A percentile compares a stretch with the other conserved stretches of the same genome.
These are phyloP conservation scores for Drosophila histrio DNA, from an alignment of 2,888 invertebrate species.

Conservation along the genomic window DNA sequence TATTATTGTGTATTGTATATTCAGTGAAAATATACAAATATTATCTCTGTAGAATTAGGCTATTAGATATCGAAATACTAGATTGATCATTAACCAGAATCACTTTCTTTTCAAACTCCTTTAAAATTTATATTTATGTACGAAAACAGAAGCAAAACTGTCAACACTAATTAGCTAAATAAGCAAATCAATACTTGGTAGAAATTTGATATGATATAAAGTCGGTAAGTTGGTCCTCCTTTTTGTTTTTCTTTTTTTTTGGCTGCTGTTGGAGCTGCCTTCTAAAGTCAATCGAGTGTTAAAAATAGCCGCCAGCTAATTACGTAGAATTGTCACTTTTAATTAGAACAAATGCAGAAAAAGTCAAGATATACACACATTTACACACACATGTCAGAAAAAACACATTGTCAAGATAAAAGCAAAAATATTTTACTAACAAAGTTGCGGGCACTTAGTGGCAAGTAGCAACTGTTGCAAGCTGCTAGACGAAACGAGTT, in stretches of 20 bases:
- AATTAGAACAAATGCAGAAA: constrained; percentile 74
- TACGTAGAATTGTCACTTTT: constrained; percentile 80
- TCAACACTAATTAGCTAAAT: constrained; percentile 47
- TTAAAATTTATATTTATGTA: neutral
- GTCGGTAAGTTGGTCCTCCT: neutral
- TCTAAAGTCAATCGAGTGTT: constrained; percentile 59
- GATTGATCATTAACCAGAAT: neutral
- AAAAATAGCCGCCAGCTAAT: constrained; percentile 71
- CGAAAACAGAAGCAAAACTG: constrained; percentile 66
- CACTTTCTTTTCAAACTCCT: neutral
- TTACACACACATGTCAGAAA: constrained; percentile 14
- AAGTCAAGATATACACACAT: constrained; percentile 15
- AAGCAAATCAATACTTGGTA: constrained; percentile 54
- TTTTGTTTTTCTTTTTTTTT: neutral
- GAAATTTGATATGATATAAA: constrained; percentile 64
- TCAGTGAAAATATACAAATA: no score
- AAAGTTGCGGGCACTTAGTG: constrained; percentile 56
- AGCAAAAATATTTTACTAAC: constrained; percentile 51
- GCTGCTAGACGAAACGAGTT: constrained; percentile 49
- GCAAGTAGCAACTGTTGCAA: constrained; percentile 30
- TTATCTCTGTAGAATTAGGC: no score
- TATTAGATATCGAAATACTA: no score
- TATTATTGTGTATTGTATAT: no score
- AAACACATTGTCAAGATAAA: constrained; percentile 73
- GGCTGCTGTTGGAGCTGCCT: constrained; percentile 13